Evolutionary conservation across 2,797 vertebrate genomes (phyloP), one percentile per base, ranked within the genome.

Genomic region (Crenichthys baileyi): DNA sequence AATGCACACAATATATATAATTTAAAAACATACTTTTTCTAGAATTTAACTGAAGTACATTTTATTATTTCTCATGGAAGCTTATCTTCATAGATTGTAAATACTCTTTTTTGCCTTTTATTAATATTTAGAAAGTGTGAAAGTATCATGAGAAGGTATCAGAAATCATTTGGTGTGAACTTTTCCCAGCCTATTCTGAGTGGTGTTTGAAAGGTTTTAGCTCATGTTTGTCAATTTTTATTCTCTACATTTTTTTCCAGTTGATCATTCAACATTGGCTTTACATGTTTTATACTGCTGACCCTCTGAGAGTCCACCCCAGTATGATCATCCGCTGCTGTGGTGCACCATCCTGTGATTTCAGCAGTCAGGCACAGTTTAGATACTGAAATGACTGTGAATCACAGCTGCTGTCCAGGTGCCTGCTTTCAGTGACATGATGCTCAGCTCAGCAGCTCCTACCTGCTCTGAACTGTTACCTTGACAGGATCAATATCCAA

Each of bases 401-500:
- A 83, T 76, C 74, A 70, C 77, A 39, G 24, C 18, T 50, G 41
- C 58, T 50, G 73, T 79, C 78, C 70, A 77, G 46, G 41, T 36
- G 68, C 16, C 85, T n/a, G 1, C 73, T 76, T 72, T 83, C 72
- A 67, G 74, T 88, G 83, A 89, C 85, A 90, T 73, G 78, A 87
- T 79, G 78, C 85, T 75, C 79, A 80, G 77, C 85, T 85, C 84
- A 83, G 83, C 79, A 76, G 76, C 79, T 84, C 74, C 85, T 85
- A 76, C 85, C 78, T 83, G 79, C 79, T 86, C 63, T 81, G 81
- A 76, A 48, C 75, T 78, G 81, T 86, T 86, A 83, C 82, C 81
- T 77, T 3, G 44, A 73, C 65, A 87, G 85, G 90, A 95, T 95
- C 94, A 92, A 95, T 95, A 95, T 93, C 92, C 88, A 95, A 94